These are phyloP conservation scores for Paedocypris sp. DNA, from an alignment of 2,113 vertebrate genomes.

Conservation along the genomic window DNA sequence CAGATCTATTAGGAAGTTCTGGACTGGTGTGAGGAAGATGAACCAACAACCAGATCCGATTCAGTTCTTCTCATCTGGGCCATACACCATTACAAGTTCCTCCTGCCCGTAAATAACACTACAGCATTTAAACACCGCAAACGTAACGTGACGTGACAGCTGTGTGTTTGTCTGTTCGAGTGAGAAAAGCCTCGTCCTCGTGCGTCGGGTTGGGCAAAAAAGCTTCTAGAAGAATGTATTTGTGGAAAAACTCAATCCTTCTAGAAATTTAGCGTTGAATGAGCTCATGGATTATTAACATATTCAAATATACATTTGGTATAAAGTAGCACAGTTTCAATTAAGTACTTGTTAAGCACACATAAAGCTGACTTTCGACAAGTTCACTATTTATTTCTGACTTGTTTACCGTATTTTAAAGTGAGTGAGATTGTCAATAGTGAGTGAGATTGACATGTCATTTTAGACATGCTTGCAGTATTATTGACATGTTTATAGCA, in stretches of 20 bases:
- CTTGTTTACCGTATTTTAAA: too few species aligned
- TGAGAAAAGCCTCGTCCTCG: constrained; percentile 9
- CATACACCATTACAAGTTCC: background rate
- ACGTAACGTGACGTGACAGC: constrained; percentile 13
- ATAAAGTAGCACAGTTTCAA: too few species aligned
- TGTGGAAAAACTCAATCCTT: constrained; percentile 20
- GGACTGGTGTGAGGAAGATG: constrained; percentile 8
- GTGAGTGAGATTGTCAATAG: too few species aligned
- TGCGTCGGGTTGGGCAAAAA: constrained; percentile 7
- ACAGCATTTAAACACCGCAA: background rate
- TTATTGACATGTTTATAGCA: too few species aligned
- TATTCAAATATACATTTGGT: too few species aligned
- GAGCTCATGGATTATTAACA: constrained; percentile 12
- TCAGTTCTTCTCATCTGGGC: constrained; percentile 1
- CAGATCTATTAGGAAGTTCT: too few species aligned
- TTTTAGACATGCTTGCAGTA: too few species aligned
- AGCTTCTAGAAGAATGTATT: constrained; percentile 15
- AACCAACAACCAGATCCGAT: background rate
- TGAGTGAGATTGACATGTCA: too few species aligned
- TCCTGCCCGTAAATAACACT: constrained; percentile 3
- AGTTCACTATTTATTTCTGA: too few species aligned
- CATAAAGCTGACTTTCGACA: background rate
- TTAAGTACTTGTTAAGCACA: background rate
- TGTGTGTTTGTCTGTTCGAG: constrained; percentile 15
- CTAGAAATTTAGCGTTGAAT: background rate